Base-by-base conservation (phyloP, 2,888 invertebrate species). In the Helicoverpa assulta region DNA sequence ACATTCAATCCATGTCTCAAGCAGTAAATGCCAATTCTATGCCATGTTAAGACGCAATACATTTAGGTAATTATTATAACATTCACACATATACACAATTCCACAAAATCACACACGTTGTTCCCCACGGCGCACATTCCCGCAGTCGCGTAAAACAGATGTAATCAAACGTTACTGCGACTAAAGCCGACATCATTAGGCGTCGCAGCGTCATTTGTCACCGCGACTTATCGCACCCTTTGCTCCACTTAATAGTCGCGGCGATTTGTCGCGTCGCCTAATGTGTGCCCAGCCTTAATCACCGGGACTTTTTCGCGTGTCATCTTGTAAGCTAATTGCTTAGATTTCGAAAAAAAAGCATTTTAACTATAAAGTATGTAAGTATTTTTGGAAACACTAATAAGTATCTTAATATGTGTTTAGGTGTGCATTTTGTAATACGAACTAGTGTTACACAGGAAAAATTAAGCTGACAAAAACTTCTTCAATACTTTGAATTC, bases 191-290 rank as follows among this genome's bases (percentile, higher is more conserved):
- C 88, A 91, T 91, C 91, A 91, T 92, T 91, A 92, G 91, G 73
- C 56, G 29, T 71, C 68, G 77, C 76, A 76, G 76, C 72, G 84
- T 88, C 91, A 88, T 92, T 92, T 90, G 90, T 92, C 91, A 91
- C 87, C 81, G 82, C 85, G 86, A 88, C 88, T 91, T 91, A 91
- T 89, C 91, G 86, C 87, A 86, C 87, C 88, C 88, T 86, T 85
- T 86, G 81, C 83, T 83, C 85, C 75, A 82, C 85, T 86, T 88
- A 89, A 88, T 88, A 87, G 88, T 85, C 82, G 85, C 80, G 67
- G 85, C 86, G 88, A 89, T 90, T 91, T 87, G 89, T 89, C 84
- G 84, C 78, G 57, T 74, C 68, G 55, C 70, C 78, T 85, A 80
- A 85, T 83, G 81, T 83, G 82, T 80, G 77, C 67, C 64, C 66